Conservation (phyloP, 2,888 invertebrate genomes). For the Ctenicera cuprea region DNA sequence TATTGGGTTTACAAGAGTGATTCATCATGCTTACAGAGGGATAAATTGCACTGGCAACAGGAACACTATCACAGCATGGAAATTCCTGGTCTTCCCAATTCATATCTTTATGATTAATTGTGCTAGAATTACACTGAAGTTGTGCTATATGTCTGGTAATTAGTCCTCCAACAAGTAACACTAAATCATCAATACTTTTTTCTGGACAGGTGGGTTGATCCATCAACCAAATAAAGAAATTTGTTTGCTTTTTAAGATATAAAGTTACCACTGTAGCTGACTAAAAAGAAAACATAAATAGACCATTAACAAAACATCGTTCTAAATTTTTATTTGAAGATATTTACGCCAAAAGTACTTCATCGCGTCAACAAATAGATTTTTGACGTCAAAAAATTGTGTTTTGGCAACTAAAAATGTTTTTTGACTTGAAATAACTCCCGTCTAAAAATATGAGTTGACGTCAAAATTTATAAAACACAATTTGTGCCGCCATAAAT, state of each 20-base stretch:
- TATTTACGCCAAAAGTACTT: too few relatives aligned
- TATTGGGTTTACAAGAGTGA: constrained; percentile 92
- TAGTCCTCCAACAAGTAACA: constrained; percentile 76
- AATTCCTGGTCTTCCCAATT: constrained; percentile 55
- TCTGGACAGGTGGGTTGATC: constrained; percentile 66
- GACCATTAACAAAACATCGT: too few relatives aligned
- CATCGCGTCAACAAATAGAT: too few relatives aligned
- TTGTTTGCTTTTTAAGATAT: constrained; percentile 80
- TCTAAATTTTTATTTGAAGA: too few relatives aligned
- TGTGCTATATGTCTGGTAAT: constrained; percentile 87
- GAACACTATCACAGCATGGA: constrained; percentile 69
- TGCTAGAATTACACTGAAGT: constrained; percentile 74
- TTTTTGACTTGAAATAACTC: too few relatives aligned
- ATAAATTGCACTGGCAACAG: constrained; percentile 86
- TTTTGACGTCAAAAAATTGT: too few relatives aligned
- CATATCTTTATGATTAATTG: constrained; percentile 65
- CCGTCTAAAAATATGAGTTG: too few relatives aligned
- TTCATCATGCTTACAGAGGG: constrained; percentile 94
- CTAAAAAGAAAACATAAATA: constrained; percentile 70
- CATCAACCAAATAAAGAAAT: constrained; percentile 76
- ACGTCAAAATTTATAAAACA: too few relatives aligned
- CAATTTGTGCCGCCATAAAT: too few relatives aligned
- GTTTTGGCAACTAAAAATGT: too few relatives aligned
- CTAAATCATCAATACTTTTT: constrained; percentile 67
- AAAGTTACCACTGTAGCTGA: constrained; percentile 80